Base-by-base conservation (phyloP, 2,797 vertebrate genomes). In the Natrix natrix region DNA sequence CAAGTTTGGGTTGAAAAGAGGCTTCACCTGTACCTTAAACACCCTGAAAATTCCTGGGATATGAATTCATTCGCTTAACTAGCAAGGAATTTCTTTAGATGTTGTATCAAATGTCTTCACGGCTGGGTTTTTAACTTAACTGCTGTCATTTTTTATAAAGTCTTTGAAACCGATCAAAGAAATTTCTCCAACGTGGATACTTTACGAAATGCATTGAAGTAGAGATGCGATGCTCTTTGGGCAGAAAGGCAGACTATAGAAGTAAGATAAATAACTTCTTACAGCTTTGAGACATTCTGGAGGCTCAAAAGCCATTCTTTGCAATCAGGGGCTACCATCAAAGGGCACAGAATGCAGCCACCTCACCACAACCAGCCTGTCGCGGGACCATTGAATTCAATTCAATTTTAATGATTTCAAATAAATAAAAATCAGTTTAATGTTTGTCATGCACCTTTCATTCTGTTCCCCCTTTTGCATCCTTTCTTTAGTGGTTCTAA, bases 11-110 rank as follows among this genome's bases (percentile, higher is more conserved):
- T 22, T 78, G 74, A 78, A 78, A 63, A 4, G 37, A 3, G 20
- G 8, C 17, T 43, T 43, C 4, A 43, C 17, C 74, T 78, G 74
- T 10, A 22, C 8, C 8, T 78, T 22, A 78, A 78, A 43, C 16
- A 20, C 37, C 74, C 17, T 43, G 37, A 78, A 78, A 43, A 78
- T 78, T 17, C 37, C 37, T 78, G 32, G 8, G 69, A 91, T 26
- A 55, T 16, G 32, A 87, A n/a, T 16, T 63, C 37, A 57, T 90
- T 63, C 16, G 37, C 24, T 37, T 57, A n/a, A 63, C 43, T 92
- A 92, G 93, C 24, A 57, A 63, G 63, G 78, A 90, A 78, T 59
- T 94, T 87, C 94, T 91, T 89, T 43, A 69, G 52, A 48, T 28
- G 55, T 54, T 90, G 83, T 90, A 91, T 94, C 86, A 0, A 0